Evolutionary conservation across 2,113 vertebrate species (phyloP), one percentile per base, ranked within the genome.

Genomic region (Hiodon alosoides): DNA sequence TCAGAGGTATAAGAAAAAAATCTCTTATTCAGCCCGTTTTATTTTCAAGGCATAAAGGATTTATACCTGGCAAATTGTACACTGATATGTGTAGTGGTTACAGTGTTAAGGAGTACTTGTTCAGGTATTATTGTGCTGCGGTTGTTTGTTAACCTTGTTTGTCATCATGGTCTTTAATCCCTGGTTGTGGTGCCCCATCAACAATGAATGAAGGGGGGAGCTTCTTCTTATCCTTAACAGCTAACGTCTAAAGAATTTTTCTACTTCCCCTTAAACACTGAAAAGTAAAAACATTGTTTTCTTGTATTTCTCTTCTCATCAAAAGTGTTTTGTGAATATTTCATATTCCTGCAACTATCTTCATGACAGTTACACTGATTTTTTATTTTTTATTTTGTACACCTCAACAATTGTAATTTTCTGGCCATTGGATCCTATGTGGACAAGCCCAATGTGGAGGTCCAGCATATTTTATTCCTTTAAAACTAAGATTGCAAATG

Each of bases 311-410:
- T 65, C n/a, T 61, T 74, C 55, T 14, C 50, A 58, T 67, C 54
- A 66, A 57, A 74, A 57, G 17, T 2, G 13, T 65, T 54, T 59
- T 50, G 58, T 68, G 7, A 68, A 75, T 75, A 75, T 57, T 75
- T 75, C 65, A 75, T 67, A 46, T 50, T 46, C 10, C 73, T 66
- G 73, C 6, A 48, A 8, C 17, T 48, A 47, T 46, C 47, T n/a
- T 9, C 9, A 64, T 14, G 13, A 48, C 64, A 47, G 13, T 47
- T 74, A 52, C 47, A 16, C 52, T 53, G 14, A 54, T 51, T 50
- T 54, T 69, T 9, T 47, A 7, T 59, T 2, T 67, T 74, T 8
- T 48, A 67, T 61, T 16, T 64, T 73, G 11, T 61, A 65, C 51
- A 50, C 1, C 4, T 55, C 67, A 67, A 75, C 53, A 67, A 62